Conservation (phyloP, 2,797 vertebrate genomes). For the Sebastes miniatus region DNA sequence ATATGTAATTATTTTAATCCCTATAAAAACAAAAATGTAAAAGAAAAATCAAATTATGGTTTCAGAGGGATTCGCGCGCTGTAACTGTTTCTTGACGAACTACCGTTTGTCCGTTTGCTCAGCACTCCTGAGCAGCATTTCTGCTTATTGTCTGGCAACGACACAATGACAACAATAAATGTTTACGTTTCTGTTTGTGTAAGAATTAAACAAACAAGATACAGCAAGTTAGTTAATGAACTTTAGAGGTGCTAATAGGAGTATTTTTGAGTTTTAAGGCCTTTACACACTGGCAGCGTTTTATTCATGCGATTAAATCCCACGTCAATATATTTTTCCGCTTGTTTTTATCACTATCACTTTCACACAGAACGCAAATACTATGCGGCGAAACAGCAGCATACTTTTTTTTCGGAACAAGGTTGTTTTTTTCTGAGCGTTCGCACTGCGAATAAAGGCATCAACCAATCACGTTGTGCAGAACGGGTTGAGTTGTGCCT, state of each 20-base stretch:
- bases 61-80: background rate
- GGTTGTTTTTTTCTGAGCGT: accelerated
- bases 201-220: background rate
- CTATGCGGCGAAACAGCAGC: too few relatives aligned
- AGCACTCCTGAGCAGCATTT: background rate
- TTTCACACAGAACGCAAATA: too few relatives aligned
- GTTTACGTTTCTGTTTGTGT: too few relatives aligned
- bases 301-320: too few relatives aligned
- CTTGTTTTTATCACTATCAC: accelerated
- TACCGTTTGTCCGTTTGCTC: background rate
- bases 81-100: background rate
- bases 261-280: too few relatives aligned
- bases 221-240: background rate
- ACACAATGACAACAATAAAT: too few relatives aligned
- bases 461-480: too few relatives aligned
- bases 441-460: too few relatives aligned
- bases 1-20: background rate
- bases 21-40: background rate
- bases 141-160: too few relatives aligned
- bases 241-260: background rate
- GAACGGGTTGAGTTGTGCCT: background rate
- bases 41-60: background rate
- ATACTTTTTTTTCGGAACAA: too few relatives aligned
- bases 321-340: too few relatives aligned
- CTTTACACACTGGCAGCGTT: too few relatives aligned